Evolutionary conservation across 1,140 invertebrate species (phyloP), one percentile per base, ranked within the genome.

Genomic region (Papilio machaon): DNA sequence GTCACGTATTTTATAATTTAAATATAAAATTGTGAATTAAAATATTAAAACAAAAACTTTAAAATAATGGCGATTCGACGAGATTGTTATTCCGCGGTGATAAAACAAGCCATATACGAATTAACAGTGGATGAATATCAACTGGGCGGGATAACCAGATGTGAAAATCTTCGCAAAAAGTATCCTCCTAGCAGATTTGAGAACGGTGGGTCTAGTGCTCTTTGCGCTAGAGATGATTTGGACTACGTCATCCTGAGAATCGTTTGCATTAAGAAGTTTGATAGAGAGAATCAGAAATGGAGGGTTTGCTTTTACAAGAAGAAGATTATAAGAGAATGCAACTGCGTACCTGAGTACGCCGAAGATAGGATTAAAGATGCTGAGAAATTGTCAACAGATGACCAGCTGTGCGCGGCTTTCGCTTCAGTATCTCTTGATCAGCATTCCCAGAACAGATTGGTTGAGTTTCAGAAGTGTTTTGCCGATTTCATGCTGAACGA

Each of bases 101-200:
- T 70, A 15, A 70, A 70, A 70, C 64, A 70, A 35, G 13, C 64
- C 4, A 35, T 70, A 13, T 70, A 70, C 64, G 64, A 70, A 70
- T 6, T 70, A 13, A 70, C 64, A 2, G 64, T 70, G 3, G 64
- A 70, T 30, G 64, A 67, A 67, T 67, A 67, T 15, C 64, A 67
- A 30, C 64, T 67, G 1, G 64, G 64, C 11, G 64, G 64, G 64
- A 67, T 67, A 30, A 67, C 64, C 11, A 10, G 64, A 35, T 67
- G 64, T 67, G 64, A 67, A 35, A 67, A 67, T 35, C 30, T 67
- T 4, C 64, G 64, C 30, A 67, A 67, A n/a, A 67, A 35, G 13
- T 35, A 35, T 67, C 11, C 10, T 35, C 23, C 23, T 15, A 67
- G 35, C 10, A 35, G 23, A 67, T 35, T 35, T 5, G 64, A 67